Percentiles rank a stretch among this genome's conserved stretches.
These are phyloP conservation scores for Poeciliopsis occidentalis DNA, from an alignment of 2,113 vertebrate species.

Conservation along the genomic window DNA sequence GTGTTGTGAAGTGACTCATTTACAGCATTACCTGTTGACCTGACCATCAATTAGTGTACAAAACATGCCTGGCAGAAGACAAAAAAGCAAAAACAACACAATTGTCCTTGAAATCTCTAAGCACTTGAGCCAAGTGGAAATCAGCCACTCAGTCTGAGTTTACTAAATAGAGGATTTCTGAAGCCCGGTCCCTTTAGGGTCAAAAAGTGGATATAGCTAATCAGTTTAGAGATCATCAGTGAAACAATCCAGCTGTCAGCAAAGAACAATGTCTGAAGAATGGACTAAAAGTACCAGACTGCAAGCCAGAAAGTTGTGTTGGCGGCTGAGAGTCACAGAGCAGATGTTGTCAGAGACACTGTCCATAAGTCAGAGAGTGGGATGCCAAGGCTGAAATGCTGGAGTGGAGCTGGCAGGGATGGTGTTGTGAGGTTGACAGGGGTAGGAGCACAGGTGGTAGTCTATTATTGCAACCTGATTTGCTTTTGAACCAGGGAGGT, in stretches of 20 bases:
- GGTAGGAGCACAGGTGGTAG: constrained; percentile 58
- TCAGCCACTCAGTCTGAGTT: constrained; percentile 32
- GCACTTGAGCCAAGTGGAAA: constrained; percentile 37
- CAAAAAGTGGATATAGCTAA: constrained; percentile 36
- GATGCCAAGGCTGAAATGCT: constrained; percentile 55
- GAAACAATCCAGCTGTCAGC: constrained; percentile 21
- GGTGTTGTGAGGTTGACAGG: constrained; percentile 25
- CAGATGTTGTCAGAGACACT: constrained; percentile 72
- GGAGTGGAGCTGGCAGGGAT: constrained; percentile 47
- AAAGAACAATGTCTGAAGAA: constrained; percentile 20
- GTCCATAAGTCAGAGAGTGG: constrained; percentile 69
- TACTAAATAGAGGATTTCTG: constrained; percentile 9
- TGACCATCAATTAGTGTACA: constrained; percentile 51
- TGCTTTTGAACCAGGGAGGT: constrained; percentile 49
- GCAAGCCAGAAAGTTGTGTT: constrained; percentile 53
- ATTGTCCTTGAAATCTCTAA: constrained; percentile 51
- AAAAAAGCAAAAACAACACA: background rate
- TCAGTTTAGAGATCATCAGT: constrained; percentile 37
- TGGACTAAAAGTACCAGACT: constrained; percentile 25
- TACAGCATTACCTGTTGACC: constrained; percentile 44
- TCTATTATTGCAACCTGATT: constrained; percentile 62
- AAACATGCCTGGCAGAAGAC: constrained; percentile 37
- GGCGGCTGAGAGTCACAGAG: constrained; percentile 56
- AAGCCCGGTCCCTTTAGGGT: constrained; percentile 23
- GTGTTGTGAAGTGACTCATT: constrained; percentile 41